Evolutionary conservation across 1,140 invertebrate genomes (phyloP).

Genomic region (Cyphomyrmex costatus): DNA sequence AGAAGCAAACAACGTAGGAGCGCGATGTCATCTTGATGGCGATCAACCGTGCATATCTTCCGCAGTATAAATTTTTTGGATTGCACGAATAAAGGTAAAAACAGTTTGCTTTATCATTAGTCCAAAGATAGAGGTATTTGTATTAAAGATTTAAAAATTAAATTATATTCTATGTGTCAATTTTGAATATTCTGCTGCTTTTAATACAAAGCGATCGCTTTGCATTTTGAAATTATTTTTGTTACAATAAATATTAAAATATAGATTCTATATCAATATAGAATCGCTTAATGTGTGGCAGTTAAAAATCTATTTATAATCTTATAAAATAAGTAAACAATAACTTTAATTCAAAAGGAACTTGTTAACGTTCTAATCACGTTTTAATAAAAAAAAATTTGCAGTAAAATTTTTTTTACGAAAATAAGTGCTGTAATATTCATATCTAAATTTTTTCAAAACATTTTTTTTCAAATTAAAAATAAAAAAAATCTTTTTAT

Average conservation of each 20-base stretch:
- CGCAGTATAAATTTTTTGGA: conserved; percentile 26
- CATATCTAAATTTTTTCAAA: conserved; percentile 33
- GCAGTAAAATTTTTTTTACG: background rate
- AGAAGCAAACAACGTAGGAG: conserved; percentile 51
- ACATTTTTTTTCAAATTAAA: background rate
- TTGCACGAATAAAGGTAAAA: background rate
- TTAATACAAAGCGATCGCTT: background rate
- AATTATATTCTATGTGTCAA: background rate
- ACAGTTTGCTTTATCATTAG: background rate
- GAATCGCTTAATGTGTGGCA: background rate
- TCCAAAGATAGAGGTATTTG: background rate
- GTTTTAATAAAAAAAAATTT: background rate
- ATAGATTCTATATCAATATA: background rate
- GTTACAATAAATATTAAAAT: background rate
- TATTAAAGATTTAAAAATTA: conserved; percentile 12
- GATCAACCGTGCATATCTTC: conserved; percentile 86
- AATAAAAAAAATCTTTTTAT: conserved; percentile 37
- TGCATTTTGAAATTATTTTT: conserved; percentile 19
- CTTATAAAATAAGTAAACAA: background rate
- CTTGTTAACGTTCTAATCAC: background rate
- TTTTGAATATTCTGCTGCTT: background rate
- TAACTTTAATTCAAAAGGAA: background rate
- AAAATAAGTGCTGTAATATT: background rate
- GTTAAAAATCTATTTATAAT: background rate
- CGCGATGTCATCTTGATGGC: conserved; percentile 29